Evolutionary conservation across 1,140 invertebrate species (phyloP).

Genomic region (Nautilus pompilius): DNA sequence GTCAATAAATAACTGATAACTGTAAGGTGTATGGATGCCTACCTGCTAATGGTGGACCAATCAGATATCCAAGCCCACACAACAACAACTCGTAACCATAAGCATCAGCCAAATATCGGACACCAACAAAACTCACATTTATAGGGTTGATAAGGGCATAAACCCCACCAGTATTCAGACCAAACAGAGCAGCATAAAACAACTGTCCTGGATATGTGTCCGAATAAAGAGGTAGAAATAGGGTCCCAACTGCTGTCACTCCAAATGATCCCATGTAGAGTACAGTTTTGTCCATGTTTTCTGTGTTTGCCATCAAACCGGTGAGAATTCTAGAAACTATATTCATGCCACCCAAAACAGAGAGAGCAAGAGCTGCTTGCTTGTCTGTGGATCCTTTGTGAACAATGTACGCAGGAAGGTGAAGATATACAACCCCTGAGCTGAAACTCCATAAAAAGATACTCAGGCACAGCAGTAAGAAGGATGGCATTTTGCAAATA

Average conservation of each 20-base stretch:
- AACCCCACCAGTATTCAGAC: conserved; percentile 16
- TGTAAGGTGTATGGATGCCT: no score
- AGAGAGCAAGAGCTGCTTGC: no score
- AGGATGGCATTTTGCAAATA: no score
- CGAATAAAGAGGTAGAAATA: conserved; percentile 6
- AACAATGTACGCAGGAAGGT: conserved; percentile 14
- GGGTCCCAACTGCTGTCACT: not conserved
- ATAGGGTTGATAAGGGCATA: conserved; percentile 19
- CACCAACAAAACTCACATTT: conserved; percentile 13
- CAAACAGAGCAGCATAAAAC: conserved; percentile 6
- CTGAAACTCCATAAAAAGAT: no score
- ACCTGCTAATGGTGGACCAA: conserved; percentile 22
- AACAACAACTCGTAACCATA: conserved; percentile 13
- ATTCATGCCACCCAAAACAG: not conserved
- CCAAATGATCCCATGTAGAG: conserved; percentile 7
- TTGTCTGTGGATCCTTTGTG: conserved; percentile 6
- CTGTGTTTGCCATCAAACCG: not conserved
- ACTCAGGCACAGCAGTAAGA: no score
- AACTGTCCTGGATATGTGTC: conserved; percentile 8
- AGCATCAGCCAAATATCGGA: conserved; percentile 9
- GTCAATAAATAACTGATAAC: no score
- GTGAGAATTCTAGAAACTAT: conserved; percentile 4
- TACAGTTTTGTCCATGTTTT: not conserved
- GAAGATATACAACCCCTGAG: no score
- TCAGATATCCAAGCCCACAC: conserved; percentile 15